phyloP scores from a whole-genome alignment of 1,140 invertebrate species.

The Vanessa tameamea region DNA sequence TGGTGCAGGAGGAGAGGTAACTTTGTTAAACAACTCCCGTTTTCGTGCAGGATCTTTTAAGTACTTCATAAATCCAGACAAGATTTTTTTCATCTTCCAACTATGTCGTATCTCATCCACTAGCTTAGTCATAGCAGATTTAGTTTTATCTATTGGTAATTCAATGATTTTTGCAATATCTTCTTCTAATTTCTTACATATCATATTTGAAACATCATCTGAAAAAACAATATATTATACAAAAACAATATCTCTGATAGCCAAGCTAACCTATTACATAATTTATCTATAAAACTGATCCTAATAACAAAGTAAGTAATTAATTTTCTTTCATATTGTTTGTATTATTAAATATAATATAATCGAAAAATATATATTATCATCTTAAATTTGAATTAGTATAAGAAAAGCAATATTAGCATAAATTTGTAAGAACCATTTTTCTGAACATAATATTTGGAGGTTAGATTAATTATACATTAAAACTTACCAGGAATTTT shows the following conservation, averaged over 20 bases:
- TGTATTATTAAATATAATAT: no score
- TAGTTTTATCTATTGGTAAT: conserved; percentile 41
- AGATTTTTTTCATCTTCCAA: conserved; percentile 50
- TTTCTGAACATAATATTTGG: no score
- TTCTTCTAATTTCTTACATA: conserved; percentile 55
- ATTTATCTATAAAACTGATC: no score
- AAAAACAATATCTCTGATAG: background rate
- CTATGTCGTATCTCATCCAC: conserved; percentile 48
- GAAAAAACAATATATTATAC: conserved; percentile 42
- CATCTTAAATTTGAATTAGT: no score
- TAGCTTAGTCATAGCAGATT: conserved; percentile 51
- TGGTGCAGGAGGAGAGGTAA: conserved; percentile 47
- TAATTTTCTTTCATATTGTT: no score
- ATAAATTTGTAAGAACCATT: no score
- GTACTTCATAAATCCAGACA: conserved; percentile 60
- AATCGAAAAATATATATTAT: no score
- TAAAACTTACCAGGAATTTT: conserved; percentile 59
- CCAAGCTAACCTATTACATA: no score
- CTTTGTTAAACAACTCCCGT: conserved; percentile 59
- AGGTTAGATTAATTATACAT: background rate
- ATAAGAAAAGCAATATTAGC: no score
- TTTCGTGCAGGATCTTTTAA: conserved; percentile 60
- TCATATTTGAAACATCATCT: conserved; percentile 49
- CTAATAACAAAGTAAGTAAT: no score
- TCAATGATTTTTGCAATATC: conserved; percentile 48